Evolutionary conservation across 2,113 vertebrate species (phyloP), one percentile per base, ranked within the genome.

Genomic region (Saccopteryx leptura): DNA sequence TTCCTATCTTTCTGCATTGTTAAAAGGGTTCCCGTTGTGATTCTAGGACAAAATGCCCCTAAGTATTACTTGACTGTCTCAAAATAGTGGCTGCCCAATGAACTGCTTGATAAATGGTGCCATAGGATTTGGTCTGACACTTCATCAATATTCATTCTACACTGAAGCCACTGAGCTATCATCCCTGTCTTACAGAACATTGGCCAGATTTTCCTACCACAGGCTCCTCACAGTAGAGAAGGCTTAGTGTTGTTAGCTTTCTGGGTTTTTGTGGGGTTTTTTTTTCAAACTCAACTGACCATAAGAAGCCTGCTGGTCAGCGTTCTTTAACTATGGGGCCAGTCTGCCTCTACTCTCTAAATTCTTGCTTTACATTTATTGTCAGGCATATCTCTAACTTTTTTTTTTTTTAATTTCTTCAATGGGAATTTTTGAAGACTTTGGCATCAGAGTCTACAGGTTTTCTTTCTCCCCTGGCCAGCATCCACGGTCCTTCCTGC

Each of bases 201-300:
- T 99, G 99, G 23, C 98, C 99, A 2, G 96, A 97, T 90, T 99
- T 99, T 97, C 99, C 99, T 72, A 97, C 98, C n/a, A 95, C 83
- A 1, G 98, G 98, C 91, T 99, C 98, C 61, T 98, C 98, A 0
- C 99, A 98, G 98, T 99, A 99, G 52, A 99, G 98, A 93, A 99
- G 98, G 61, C 98, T 99, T 84, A 99, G 95, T 31, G 99, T 99
- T 15, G 99, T 99, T 17, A 99, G 99, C 99, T 99, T 93, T 99
- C 99, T 23, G 98, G 90, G 39, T 39, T 39, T 39, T 39, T 39
- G 39, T 39, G 39, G 39, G 39, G 39, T 2, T 97, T 98, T 99
- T 97, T 99, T 98, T 76, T 98, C 98, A 98, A 99, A 99, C 92
- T 98, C 90, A 99, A 99, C 98, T 99, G 98, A 96, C 98, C 98